Base-by-base conservation (phyloP, 2,888 invertebrate species). In the Hirtodrosophila trivittata region DNA sequence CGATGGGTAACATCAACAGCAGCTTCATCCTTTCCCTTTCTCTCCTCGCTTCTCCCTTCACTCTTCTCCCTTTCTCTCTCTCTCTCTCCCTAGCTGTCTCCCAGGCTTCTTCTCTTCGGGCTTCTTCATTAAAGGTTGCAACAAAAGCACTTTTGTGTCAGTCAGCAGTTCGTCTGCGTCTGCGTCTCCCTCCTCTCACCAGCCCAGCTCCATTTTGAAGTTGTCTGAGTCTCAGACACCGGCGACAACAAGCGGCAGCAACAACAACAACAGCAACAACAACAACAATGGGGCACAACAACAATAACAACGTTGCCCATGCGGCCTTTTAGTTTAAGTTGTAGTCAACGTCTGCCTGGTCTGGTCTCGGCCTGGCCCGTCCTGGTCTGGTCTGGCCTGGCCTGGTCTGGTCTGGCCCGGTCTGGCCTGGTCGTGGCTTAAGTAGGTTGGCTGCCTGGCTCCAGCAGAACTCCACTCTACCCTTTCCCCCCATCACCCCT, bases 111-210 rank as follows among this genome's bases (percentile, higher is more conserved):
- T 39, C n/a, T 32, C 55, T 57, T 41, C 46, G 54, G 58, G 49
- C 57, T 68, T 71, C 66, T 75, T 75, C 66, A 81, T 84, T 82
- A 80, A 80, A 75, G 59, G 75, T 72, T 73, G 82, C 85, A 84
- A 86, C 81, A 82, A 82, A 86, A 82, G 86, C 82, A 86, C 86
- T 82, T 86, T 82, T 82, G 81, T 82, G 85, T 81, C 86, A 86
- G 82, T 75, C 86, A 80, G 84, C 68, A 68, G 74, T 71, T 66
- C 74, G 58, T 64, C 73, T 76, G 69, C 71, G 72, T 74, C 75
- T 71, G 55, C 47, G 18, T 42, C 57, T 46, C 28, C 37, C 26
- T 1, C 10, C 7, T 14, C 1, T 7, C 10, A 1, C 33, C 3
- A 6, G 16, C 51, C 13, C 28, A 65, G 63, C 74, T 81, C 51